These are phyloP conservation scores for Gonatopus flavifemur DNA, from an alignment of 1,140 invertebrate genomes.

Conservation along the genomic window DNA sequence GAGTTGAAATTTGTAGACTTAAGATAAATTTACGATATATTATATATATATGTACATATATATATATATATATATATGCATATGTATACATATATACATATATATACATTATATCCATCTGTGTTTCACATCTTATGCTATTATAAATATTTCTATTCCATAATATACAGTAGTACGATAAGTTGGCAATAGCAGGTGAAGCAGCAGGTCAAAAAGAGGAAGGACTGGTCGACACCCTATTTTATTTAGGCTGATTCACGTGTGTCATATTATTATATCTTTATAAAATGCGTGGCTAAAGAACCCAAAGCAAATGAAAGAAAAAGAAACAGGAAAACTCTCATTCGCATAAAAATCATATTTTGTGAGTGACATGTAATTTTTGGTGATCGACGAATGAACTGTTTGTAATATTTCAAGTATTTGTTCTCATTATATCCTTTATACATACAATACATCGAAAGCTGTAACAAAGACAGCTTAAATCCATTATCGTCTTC, in stretches of 20 bases:
- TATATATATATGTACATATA: neutral
- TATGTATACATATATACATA: too few species aligned
- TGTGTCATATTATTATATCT: conserved; percentile 28
- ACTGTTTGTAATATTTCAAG: too few species aligned
- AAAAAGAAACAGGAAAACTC: too few species aligned
- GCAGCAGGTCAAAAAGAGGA: conserved; percentile 37
- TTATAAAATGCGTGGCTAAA: conserved; percentile 28
- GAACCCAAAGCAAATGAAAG: too few species aligned
- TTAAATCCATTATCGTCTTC: conserved; percentile 22
- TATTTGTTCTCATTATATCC: conserved; percentile 20
- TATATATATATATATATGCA: too few species aligned
- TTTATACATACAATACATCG: conserved; percentile 25
- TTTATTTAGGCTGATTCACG: conserved; percentile 21
- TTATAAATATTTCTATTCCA: conserved; percentile 43
- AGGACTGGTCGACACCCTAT: conserved; percentile 31
- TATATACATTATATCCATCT: conserved; percentile 38
- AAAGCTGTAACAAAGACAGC: conserved; percentile 21
- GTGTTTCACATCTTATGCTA: conserved; percentile 41
- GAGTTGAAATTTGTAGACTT: conserved; percentile 29
- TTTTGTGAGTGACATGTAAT: too few species aligned
- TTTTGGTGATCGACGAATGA: too few species aligned
- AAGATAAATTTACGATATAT: conserved; percentile 13
- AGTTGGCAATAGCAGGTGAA: conserved; percentile 39
- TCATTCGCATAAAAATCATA: too few species aligned
- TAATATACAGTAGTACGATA: conserved; percentile 38